Evolutionary conservation across 2,113 vertebrate genomes (phyloP).

Genomic region (Terrapene triunguis): DNA sequence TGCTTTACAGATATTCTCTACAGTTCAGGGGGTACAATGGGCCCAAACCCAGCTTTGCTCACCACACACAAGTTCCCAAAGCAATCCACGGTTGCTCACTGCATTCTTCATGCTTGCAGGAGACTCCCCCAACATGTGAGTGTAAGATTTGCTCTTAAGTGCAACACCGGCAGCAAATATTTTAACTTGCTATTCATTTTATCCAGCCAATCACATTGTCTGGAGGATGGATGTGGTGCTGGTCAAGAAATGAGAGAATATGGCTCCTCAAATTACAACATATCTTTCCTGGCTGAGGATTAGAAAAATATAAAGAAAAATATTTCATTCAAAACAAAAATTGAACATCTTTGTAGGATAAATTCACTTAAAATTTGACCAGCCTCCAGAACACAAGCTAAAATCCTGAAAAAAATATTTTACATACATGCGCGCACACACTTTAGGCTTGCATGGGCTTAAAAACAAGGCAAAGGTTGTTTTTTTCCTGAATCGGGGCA

Average conservation of each 20-base stretch:
- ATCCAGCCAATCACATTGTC: background rate
- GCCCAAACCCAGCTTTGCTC: background rate
- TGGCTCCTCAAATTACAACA: background rate
- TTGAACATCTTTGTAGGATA: background rate
- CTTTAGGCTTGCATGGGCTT: background rate
- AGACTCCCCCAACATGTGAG: background rate
- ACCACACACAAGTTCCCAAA: background rate
- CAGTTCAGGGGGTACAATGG: background rate
- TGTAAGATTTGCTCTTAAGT: background rate
- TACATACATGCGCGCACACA: too few relatives aligned
- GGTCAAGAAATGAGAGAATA: background rate
- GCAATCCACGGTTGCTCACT: background rate
- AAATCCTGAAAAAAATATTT: background rate
- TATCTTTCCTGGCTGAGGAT: background rate
- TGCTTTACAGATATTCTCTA: background rate
- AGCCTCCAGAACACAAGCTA: constrained; percentile 18
- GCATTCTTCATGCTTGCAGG: background rate
- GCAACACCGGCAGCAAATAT: background rate
- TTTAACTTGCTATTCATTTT: background rate
- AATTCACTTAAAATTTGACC: background rate
- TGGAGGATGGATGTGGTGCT: background rate
- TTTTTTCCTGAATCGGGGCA: background rate
- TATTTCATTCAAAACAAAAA: background rate
- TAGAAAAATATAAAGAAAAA: background rate
- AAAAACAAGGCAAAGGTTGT: background rate